phyloP scores from a whole-genome alignment of 2,113 vertebrate genomes.

The Corythornis madagascariensis region DNA sequence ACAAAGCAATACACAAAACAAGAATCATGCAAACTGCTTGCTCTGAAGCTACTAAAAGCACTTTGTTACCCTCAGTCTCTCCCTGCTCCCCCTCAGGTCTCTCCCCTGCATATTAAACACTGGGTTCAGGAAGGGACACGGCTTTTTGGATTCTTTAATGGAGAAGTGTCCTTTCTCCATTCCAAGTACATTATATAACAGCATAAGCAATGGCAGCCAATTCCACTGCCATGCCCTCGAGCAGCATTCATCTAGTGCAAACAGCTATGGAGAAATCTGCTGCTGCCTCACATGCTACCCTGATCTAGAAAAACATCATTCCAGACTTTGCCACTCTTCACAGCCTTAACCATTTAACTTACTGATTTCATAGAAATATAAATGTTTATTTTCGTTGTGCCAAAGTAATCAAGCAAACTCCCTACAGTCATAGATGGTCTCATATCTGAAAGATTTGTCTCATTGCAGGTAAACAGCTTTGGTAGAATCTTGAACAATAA shows the following conservation, averaged over 20 bases:
- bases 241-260: slow-evolving; percentile 35
- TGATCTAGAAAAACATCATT: slow-evolving; percentile 26
- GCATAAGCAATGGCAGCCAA: background rate
- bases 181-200: slow-evolving; percentile 52
- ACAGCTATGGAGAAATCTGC: slow-evolving; percentile 28
- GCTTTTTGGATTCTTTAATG: slow-evolving; percentile 38
- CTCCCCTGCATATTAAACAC: slow-evolving; percentile 60
- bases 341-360: slow-evolving; percentile 37
- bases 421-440: background rate
- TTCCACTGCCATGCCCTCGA: slow-evolving; percentile 10
- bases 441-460: slow-evolving; percentile 8
- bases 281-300: slow-evolving; percentile 5
- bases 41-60: background rate
- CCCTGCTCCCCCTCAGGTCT: background rate
- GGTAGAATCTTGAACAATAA: background rate
- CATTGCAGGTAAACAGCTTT: background rate
- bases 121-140: slow-evolving; percentile 51
- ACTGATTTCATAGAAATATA: background rate
- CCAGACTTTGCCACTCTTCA: slow-evolving; percentile 24
- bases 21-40: background rate
- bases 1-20: background rate
- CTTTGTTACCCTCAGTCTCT: background rate
- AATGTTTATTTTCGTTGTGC: slow-evolving; percentile 15
- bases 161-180: slow-evolving; percentile 35
- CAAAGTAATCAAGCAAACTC: slow-evolving; percentile 9